A percentile compares a stretch with the other conserved stretches of the same genome.
phyloP scores from a whole-genome alignment of 2,888 invertebrate genomes.

The Drosophila aldrichi region DNA sequence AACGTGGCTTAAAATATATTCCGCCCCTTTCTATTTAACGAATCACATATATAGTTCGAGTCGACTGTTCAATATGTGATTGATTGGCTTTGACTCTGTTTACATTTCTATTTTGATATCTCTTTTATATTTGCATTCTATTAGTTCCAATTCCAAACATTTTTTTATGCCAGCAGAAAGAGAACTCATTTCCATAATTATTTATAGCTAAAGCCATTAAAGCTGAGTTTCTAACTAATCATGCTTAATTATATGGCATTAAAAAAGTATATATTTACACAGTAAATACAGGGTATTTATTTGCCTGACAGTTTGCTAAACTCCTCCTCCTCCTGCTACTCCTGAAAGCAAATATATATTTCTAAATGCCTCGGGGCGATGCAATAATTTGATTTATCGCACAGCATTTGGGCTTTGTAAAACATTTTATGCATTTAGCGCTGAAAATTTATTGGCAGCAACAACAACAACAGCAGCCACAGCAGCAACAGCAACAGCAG shows the following conservation, averaged over 20 bases:
- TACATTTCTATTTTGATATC: background rate
- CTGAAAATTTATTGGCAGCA: conserved; percentile 59
- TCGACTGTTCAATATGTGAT: background rate
- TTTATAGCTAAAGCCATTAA: background rate
- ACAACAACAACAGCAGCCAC: conserved; percentile 22
- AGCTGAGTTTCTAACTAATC: background rate
- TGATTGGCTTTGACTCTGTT: no score
- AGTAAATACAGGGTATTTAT: conserved; percentile 22
- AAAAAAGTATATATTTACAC: background rate
- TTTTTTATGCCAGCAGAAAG: background rate
- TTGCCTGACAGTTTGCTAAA: background rate
- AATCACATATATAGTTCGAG: background rate
- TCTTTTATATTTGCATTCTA: background rate
- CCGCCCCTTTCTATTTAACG: no score
- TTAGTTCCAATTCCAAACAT: background rate
- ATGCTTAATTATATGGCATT: background rate
- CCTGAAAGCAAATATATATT: conserved; percentile 12
- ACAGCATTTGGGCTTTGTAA: conserved; percentile 48
- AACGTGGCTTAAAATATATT: no score
- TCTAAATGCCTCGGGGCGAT: conserved; percentile 36
- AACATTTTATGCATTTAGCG: conserved; percentile 67
- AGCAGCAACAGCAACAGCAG: conserved; percentile 21
- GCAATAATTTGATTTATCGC: conserved; percentile 62
- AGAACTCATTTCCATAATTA: background rate
- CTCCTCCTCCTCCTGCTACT: background rate